Evolutionary conservation across 2,888 invertebrate genomes (phyloP).

Genomic region (Hoplodrina ambigua): DNA sequence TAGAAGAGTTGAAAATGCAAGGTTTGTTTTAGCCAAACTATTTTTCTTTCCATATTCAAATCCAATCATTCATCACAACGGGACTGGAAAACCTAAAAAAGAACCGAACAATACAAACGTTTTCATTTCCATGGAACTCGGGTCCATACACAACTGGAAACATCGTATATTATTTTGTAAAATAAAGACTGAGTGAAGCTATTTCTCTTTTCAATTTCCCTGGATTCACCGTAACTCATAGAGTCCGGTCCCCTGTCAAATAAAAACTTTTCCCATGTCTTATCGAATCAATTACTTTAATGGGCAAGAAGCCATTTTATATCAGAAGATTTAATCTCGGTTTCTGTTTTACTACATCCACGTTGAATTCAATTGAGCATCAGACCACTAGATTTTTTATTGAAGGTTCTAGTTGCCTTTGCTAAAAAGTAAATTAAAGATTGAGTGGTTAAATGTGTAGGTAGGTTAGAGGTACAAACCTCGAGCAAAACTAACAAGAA

Average conservation of each 20-base stretch:
- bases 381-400: constrained; percentile 51
- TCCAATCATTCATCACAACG: background rate
- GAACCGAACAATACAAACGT: constrained; percentile 1
- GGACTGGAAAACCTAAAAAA: background rate
- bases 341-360: constrained; percentile 64
- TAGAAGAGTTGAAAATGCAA: background rate
- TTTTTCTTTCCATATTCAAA: background rate
- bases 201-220: constrained; percentile 82
- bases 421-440: constrained; percentile 30
- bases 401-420: constrained; percentile 33
- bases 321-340: constrained; percentile 71
- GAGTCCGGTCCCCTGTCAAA: constrained; percentile 86
- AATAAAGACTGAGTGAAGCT: constrained; percentile 78
- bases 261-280: constrained; percentile 86
- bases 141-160: constrained; percentile 41
- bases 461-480: background rate
- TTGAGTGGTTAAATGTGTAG: constrained; percentile 19
- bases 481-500: background rate
- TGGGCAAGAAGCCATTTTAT: constrained; percentile 79
- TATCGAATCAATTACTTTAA: constrained; percentile 88
- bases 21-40: background rate
- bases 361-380: constrained; percentile 58
- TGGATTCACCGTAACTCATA: constrained; percentile 81
- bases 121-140: constrained; percentile 21
- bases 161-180: constrained; percentile 72